phyloP scores from a whole-genome alignment of 2,888 invertebrate genomes.

The Thalpophila matura region DNA sequence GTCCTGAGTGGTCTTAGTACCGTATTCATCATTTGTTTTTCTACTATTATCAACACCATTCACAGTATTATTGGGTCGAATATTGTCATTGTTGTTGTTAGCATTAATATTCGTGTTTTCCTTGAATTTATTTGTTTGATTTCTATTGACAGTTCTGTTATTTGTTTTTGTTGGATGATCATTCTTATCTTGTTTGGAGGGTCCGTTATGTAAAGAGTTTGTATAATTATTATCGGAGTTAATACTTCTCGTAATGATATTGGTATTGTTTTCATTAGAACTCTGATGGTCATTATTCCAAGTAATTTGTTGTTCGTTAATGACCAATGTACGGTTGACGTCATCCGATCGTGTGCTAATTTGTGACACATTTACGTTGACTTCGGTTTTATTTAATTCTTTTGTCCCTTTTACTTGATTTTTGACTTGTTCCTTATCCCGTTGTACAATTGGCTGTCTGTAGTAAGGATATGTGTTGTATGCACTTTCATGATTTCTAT shows the following conservation, averaged over 20 bases:
- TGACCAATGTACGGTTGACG: conserved; percentile 22
- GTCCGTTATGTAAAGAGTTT: conserved; percentile 13
- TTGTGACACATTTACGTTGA: not conserved
- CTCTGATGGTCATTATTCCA: conserved; percentile 2
- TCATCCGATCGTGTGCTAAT: conserved; percentile 41
- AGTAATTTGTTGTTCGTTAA: conserved; percentile 27
- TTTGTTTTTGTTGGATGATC: conserved; percentile 20
- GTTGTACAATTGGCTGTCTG: not conserved
- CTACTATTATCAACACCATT: not conserved
- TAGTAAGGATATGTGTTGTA: not conserved
- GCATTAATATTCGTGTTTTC: conserved; percentile 4
- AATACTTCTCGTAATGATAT: conserved; percentile 22
- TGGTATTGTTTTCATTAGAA: conserved; percentile 9
- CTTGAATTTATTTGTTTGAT: conserved; percentile 5
- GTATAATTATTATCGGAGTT: conserved; percentile 10
- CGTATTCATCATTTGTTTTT: not conserved
- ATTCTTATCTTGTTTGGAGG: conserved; percentile 9
- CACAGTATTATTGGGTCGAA: not conserved
- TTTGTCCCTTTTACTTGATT: conserved; percentile 9
- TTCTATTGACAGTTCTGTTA: not conserved
- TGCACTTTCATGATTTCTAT: not conserved
- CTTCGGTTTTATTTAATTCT: conserved; percentile 6
- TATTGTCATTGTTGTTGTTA: not conserved
- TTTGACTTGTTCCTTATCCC: not conserved
- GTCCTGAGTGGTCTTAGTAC: conserved; percentile 27